Percentiles rank a stretch among this genome's conserved stretches.
These are phyloP conservation scores for Mesoclemmys tuberculata DNA, from an alignment of 2,113 vertebrate genomes.

Conservation along the genomic window DNA sequence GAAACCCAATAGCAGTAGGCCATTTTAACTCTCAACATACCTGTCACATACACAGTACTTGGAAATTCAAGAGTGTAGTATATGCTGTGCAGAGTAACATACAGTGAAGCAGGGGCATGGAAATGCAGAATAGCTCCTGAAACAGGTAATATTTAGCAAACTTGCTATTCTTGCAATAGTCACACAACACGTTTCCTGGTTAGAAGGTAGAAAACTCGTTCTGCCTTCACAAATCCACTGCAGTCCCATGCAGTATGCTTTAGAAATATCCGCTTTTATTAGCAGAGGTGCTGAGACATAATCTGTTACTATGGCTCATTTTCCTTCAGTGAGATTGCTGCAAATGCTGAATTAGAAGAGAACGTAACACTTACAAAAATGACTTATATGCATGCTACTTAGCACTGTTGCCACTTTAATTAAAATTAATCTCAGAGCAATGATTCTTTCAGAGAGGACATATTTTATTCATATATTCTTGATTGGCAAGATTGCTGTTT, in stretches of 20 bases:
- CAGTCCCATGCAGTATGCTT: neutral
- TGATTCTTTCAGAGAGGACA: neutral
- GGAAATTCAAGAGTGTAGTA: neutral
- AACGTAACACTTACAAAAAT: neutral
- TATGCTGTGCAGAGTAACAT: neutral
- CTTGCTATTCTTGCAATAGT: neutral
- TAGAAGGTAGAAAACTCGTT: neutral
- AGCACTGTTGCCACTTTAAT: neutral
- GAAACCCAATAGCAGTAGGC: neutral
- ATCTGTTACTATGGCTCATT: neutral
- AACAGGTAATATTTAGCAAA: neutral
- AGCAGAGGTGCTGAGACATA: neutral
- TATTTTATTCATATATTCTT: neutral
- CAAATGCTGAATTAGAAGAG: neutral
- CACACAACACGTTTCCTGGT: neutral
- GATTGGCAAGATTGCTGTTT: neutral
- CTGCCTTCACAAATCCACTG: neutral
- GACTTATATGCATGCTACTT: neutral
- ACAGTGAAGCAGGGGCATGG: rapidly evolving
- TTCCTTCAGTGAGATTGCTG: slow-evolving; percentile 11
- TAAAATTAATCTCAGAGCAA: slow-evolving; percentile 19
- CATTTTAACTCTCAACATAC: neutral
- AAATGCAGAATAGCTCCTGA: neutral
- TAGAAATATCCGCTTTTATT: neutral
- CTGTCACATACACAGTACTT: neutral